Evolutionary conservation across 2,888 invertebrate species (phyloP).

Genomic region (Acanthacorydalis orientalis): DNA sequence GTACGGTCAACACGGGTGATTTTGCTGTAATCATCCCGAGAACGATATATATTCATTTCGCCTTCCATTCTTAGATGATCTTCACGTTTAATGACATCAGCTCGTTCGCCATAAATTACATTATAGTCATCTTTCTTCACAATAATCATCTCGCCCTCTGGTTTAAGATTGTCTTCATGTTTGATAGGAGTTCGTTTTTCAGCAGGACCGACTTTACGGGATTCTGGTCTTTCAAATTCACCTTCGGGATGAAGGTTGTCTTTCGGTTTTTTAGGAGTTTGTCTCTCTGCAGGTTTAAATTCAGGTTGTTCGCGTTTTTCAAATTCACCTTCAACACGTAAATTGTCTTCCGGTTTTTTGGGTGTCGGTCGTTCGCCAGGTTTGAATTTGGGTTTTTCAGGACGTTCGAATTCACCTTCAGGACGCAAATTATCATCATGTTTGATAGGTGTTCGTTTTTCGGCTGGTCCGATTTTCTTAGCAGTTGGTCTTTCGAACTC

Average conservation of each 20-base stretch:
- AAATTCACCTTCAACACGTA: conserved; percentile 23
- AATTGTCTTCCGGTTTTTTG: conserved; percentile 26
- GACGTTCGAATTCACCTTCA: conserved; percentile 34
- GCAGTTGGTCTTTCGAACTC: conserved; percentile 24
- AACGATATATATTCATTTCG: conserved; percentile 34
- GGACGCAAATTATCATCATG: conserved; percentile 35
- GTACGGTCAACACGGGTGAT: conserved; percentile 38
- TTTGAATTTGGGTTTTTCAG: conserved; percentile 19
- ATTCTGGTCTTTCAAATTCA: conserved; percentile 24
- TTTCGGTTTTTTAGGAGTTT: conserved; percentile 23
- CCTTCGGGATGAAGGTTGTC: conserved; percentile 34
- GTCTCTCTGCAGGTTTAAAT: conserved; percentile 25
- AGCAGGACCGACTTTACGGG: conserved; percentile 16
- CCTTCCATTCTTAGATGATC: conserved; percentile 46
- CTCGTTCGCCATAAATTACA: conserved; percentile 38
- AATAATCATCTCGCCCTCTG: conserved; percentile 30
- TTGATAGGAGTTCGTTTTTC: conserved; percentile 20
- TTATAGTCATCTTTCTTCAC: conserved; percentile 35
- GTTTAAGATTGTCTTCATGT: conserved; percentile 22
- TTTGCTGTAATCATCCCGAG: conserved; percentile 34
- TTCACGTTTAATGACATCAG: conserved; percentile 34
- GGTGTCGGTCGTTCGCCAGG: conserved; percentile 45
- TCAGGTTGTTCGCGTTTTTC: conserved; percentile 21
- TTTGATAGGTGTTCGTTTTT: conserved; percentile 21
- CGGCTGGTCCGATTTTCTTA: conserved; percentile 16